Conservation (phyloP, 2,888 invertebrate genomes). For the Tetanocera ferruginea region DNA sequence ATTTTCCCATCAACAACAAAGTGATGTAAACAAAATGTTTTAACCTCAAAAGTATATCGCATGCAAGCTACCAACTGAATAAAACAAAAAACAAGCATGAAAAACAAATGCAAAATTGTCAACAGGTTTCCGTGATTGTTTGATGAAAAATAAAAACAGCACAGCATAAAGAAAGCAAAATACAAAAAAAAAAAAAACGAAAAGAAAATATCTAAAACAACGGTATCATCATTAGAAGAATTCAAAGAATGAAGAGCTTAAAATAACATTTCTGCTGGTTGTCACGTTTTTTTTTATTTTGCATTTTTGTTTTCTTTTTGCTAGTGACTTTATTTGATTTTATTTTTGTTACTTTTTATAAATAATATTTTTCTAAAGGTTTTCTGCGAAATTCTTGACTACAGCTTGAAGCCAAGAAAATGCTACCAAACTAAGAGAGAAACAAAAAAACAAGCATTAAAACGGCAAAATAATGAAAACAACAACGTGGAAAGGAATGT, state of each 20-base stretch:
- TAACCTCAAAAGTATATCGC: constrained; percentile 9
- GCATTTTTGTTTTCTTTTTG: too few species aligned
- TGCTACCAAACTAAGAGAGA: neutral
- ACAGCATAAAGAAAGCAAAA: neutral
- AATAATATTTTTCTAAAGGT: too few species aligned
- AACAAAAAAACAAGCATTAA: neutral
- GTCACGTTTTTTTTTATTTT: too few species aligned
- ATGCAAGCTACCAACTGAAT: neutral
- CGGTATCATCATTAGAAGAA: neutral
- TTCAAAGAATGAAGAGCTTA: neutral
- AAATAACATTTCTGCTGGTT: neutral
- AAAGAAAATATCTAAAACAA: neutral
- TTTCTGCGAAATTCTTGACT: too few species aligned
- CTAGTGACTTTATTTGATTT: too few species aligned
- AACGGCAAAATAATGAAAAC: neutral
- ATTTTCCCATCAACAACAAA: too few species aligned
- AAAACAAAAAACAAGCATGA: neutral
- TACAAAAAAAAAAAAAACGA: neutral
- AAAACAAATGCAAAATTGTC: constrained; percentile 6
- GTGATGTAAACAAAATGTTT: too few species aligned
- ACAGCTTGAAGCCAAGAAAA: too few species aligned
- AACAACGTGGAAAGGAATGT: neutral
- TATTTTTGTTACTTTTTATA: too few species aligned
- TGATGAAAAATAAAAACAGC: neutral
- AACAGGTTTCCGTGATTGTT: constrained; percentile 20